phyloP scores from a whole-genome alignment of 92 coral and sea anemone genomes.

The Epizoanthus ramosus region DNA sequence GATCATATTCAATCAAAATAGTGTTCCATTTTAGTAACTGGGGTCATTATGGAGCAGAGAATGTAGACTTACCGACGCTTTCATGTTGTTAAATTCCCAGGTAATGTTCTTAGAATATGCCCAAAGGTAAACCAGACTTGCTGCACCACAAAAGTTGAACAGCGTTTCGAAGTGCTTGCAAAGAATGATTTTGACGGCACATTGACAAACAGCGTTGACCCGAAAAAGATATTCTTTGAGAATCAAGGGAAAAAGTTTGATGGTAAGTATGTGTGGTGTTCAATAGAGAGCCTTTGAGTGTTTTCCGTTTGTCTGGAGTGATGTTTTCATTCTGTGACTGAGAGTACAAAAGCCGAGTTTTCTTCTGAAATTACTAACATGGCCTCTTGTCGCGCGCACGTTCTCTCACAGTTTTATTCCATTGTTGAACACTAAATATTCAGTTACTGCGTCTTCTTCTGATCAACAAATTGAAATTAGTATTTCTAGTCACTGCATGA shows the following conservation, averaged over 20 bases:
- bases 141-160: constrained; percentile 22
- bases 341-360: not conserved
- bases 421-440: not conserved
- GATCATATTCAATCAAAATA: not conserved
- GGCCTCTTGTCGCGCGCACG: constrained; percentile 33
- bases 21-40: not conserved
- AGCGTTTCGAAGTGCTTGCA: constrained; percentile 24
- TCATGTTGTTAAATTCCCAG: not conserved
- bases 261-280: constrained; percentile 8
- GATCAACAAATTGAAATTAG: not conserved
- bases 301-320: not conserved
- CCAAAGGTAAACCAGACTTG: constrained; percentile 8
- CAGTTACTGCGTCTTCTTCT: not conserved
- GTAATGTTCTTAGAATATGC: constrained; percentile 19
- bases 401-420: not conserved
- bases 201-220: constrained; percentile 16
- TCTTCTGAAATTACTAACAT: not conserved
- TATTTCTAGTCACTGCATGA: constrained; percentile 1
- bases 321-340: not conserved
- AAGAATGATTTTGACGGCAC: constrained; percentile 20
- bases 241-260: constrained; percentile 26
- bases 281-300: not conserved
- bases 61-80: not conserved
- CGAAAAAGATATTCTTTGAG: constrained; percentile 17
- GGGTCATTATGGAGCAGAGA: not conserved